Evolutionary conservation across 1,140 invertebrate genomes (phyloP), one percentile per base, ranked within the genome.

Genomic region (Caenorhabditis briggsae): DNA sequence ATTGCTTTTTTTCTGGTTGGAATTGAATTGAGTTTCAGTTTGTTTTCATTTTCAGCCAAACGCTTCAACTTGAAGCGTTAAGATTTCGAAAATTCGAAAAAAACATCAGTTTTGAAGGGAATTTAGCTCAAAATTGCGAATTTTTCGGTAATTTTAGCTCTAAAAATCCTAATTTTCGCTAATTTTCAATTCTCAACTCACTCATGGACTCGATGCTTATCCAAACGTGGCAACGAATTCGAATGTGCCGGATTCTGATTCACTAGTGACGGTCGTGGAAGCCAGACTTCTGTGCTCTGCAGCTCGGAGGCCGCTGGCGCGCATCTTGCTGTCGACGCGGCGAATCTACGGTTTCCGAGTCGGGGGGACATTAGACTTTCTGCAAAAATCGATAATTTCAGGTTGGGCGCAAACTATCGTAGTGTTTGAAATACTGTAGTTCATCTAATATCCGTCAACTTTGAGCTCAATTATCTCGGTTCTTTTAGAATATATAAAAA

Each of bases 281-380:
- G 89, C 82, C 86, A 89, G 8, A 89, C 83, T 58, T 58, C 82
- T 50, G 83, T 78, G 70, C 43, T 74, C 87, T 56, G 20, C 25
- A 83, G 18, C 82, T 59, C 85, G 64, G 88, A 18, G 84, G 53
- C 86, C 25, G 83, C 61, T 48, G 78, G 46, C 25, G 82, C 33
- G 33, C 65, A 78, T 58, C 85, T 12, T 20, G 74, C 50, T 48
- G 50, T 33, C 20, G 87, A n/a, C 23, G 83, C 25, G 46, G 56
- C 43, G 56, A 88, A 56, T 46, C 88, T 48, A 70, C 85, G 86
- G 85, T 74, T 83, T 56, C 53, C 50, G 23, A 87, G 61, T 41
- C 88, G 59, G 6, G 88, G 88, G 25, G 86, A 88, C 88, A 88
- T 87, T 58, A 88, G 64, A 96, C 74, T 82, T 50, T 86, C 85